Base-by-base conservation (phyloP, 2,888 invertebrate genomes). In the Dorcus hopei region DNA sequence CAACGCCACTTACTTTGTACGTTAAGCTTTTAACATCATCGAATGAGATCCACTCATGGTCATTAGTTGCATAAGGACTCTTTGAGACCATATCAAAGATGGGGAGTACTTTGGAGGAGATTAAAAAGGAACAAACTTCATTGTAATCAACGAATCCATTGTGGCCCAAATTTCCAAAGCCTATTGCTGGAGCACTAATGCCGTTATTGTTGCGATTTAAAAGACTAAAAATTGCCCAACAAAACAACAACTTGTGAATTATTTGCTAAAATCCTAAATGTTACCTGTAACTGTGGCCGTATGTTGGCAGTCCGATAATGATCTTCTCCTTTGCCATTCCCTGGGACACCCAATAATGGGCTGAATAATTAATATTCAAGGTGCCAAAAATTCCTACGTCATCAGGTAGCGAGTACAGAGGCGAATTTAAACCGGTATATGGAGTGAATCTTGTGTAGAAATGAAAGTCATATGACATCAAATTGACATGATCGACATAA, bases 381-480 rank as follows among this genome's bases (percentile, higher is more conserved):
- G 88, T 88, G 4, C 83, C 79, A 69, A 90, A 80, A 66, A 87
- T 87, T 1, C 85, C 83, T 41, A 80, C 79, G 66, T 93, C 90
- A 1, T 79, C 77, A 7, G 78, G 69, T 5, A 84, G 80, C 1
- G 84, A 79, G 73, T 85, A 91, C 3, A 96, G 78, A 0, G 95
- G 95, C 0, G 95, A 85, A 77, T 96, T 95, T 9, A 93, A 80
- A 0, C 92, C 88, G 14, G 95, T 95, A 66, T 93, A 86, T 1
- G 95, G 95, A 1, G 89, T 87, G 61, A 85, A 84, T 74, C 83
- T 82, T 3, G 86, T 83, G 71, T 85, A 95, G 71, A 86, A 89
- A 76, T 95, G 94, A 72, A 87, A 95, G 75, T 96, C 95, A 73
- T 96, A 96, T 0, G 90, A 85, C 95, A 95, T 95, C n/a, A 96